phyloP scores from a whole-genome alignment of 2,888 invertebrate genomes.

The Cylloceria caligata region DNA sequence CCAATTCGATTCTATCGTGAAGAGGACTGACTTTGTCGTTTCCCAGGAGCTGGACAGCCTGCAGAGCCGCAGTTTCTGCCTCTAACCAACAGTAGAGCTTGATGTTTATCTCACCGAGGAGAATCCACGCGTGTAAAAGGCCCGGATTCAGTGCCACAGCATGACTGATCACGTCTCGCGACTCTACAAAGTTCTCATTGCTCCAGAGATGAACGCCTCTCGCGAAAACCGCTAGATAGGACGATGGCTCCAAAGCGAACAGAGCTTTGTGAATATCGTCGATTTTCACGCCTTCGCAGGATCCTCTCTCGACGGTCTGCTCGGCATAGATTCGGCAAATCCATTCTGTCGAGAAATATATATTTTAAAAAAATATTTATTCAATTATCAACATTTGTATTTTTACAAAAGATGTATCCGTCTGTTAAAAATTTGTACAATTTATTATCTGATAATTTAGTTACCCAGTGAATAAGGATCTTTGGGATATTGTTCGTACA shows the following conservation, averaged over 20 bases:
- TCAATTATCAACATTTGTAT: not conserved
- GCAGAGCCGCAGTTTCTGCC: conserved; percentile 83
- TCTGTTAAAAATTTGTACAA: too few species aligned
- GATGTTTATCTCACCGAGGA: conserved; percentile 85
- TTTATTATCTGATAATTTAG: not conserved
- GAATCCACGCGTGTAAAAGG: conserved; percentile 85
- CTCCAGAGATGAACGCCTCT: conserved; percentile 87
- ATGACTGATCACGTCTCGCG: conserved; percentile 85
- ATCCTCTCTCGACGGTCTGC: conserved; percentile 71
- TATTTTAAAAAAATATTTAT: not conserved
- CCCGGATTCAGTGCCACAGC: conserved; percentile 83
- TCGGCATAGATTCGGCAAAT: conserved; percentile 88
- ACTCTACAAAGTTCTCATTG: conserved; percentile 86
- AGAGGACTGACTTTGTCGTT: conserved; percentile 77
- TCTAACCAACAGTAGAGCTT: conserved; percentile 86
- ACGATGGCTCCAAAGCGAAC: conserved; percentile 86
- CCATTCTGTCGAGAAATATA: conserved; percentile 85
- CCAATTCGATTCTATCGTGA: conserved; percentile 76
- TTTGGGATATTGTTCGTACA: conserved; percentile 85
- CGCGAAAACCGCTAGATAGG: conserved; percentile 88
- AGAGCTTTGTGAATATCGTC: conserved; percentile 86
- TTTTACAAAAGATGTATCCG: not conserved
- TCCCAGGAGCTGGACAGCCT: conserved; percentile 81
- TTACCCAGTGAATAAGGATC: conserved; percentile 85
- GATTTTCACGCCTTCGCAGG: conserved; percentile 82